Conservation (phyloP, 2,113 vertebrate genomes). For the Amblyopsis rosae region DNA sequence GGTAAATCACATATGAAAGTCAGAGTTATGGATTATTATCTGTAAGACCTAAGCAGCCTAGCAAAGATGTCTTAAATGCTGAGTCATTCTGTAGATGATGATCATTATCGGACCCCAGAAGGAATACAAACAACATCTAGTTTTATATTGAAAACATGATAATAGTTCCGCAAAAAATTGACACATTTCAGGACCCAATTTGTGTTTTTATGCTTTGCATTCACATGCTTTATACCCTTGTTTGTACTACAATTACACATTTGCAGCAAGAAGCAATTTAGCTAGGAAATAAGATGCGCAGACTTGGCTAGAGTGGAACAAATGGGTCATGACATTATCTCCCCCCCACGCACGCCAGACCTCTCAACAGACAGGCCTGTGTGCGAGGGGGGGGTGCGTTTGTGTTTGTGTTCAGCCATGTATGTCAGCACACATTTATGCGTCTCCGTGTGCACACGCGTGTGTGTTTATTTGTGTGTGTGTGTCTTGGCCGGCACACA, state of each 20-base stretch:
- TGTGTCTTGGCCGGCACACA: slow-evolving; percentile 63
- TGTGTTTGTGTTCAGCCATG: slow-evolving; percentile 4
- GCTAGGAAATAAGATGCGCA: slow-evolving; percentile 29
- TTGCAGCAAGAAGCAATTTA: not conserved
- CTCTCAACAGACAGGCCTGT: slow-evolving; percentile 36
- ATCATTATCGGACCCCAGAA: not conserved
- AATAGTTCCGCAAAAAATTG: too few species aligned
- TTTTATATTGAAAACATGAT: too few species aligned
- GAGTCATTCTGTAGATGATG: not conserved
- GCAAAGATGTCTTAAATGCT: not conserved
- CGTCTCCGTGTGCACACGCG: slow-evolving; percentile 10
- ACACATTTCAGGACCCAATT: too few species aligned
- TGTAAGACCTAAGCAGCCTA: slow-evolving; percentile 10
- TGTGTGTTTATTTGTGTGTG: slow-evolving; percentile 51
- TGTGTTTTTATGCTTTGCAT: too few species aligned
- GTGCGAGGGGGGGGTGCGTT: slow-evolving; percentile 26
- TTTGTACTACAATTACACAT: slow-evolving; percentile 6
- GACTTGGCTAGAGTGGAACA: slow-evolving; percentile 46
- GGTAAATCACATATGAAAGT: slow-evolving; percentile 1
- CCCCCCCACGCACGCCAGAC: slow-evolving; percentile 43
- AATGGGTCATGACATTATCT: slow-evolving; percentile 70
- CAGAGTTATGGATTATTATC: slow-evolving; percentile 31
- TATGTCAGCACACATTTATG: not conserved
- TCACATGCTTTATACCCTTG: not conserved
- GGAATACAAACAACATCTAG: too few species aligned